A percentile compares a stretch with the other conserved stretches of the same genome.
phyloP scores from a whole-genome alignment of 30 jellyfish, hydroid and myxozoan species.

The Turritopsis rubra region DNA sequence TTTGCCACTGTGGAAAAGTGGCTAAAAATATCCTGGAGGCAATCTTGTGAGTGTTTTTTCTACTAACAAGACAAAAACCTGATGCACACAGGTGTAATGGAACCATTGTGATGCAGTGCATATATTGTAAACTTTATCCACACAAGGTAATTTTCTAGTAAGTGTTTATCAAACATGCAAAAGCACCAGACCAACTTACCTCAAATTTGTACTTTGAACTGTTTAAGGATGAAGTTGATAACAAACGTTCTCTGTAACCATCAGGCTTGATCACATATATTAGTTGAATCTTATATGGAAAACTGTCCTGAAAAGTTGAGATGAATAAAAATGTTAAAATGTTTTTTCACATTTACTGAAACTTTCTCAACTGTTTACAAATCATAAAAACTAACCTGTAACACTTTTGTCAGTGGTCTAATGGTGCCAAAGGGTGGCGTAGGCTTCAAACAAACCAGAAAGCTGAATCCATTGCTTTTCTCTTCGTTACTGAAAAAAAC shows the following conservation, averaged over 20 bases:
- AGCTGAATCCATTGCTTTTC: conserved; percentile 70
- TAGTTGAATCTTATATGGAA: conserved; percentile 51
- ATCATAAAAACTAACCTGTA: conserved; percentile 54
- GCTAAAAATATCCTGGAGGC: no score
- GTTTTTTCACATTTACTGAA: background rate
- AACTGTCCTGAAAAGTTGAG: conserved; percentile 42
- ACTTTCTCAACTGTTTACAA: background rate
- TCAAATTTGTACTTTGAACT: conserved; percentile 72
- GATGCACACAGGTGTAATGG: no score
- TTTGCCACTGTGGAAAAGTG: no score
- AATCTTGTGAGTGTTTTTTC: no score
- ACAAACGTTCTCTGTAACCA: conserved; percentile 64
- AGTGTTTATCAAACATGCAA: background rate
- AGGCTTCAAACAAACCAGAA: conserved; percentile 62
- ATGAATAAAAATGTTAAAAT: background rate
- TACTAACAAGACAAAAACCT: no score
- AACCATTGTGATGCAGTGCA: no score
- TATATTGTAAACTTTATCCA: background rate
- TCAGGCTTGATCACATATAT: conserved; percentile 78
- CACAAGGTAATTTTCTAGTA: background rate
- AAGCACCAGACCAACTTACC: conserved; percentile 28
- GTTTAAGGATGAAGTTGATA: conserved; percentile 50
- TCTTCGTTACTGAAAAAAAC: conserved; percentile 56
- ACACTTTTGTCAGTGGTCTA: conserved; percentile 54
- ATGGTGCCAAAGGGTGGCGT: conserved; percentile 57